A percentile compares a stretch with the other conserved stretches of the same genome.
Evolutionary conservation across 2,113 vertebrate species (phyloP).

Genomic region (Amblyopsis rosae): DNA sequence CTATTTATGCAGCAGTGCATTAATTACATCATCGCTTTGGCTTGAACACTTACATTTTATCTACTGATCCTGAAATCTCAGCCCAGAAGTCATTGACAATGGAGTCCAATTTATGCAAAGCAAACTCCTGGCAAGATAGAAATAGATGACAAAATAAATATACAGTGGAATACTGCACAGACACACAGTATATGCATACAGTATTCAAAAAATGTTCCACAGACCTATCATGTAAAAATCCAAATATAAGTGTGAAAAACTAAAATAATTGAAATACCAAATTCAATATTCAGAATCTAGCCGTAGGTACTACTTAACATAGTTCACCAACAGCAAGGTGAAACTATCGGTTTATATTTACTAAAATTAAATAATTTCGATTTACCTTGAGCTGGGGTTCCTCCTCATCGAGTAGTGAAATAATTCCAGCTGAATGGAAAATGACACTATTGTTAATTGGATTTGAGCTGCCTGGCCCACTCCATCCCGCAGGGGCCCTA

Average conservation of each 20-base stretch:
- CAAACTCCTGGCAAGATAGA: constrained; percentile 87
- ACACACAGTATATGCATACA: neutral
- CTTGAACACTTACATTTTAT: constrained; percentile 92
- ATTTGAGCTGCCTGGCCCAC: too few relatives aligned
- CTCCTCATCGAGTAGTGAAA: constrained; percentile 98
- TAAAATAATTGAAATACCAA: neutral
- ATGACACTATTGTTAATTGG: neutral
- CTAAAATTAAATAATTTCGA: neutral
- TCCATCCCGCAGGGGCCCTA: too few relatives aligned
- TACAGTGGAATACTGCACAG: neutral
- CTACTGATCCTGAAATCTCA: constrained; percentile 98
- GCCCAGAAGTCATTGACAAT: constrained; percentile 99
- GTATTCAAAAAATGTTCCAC: neutral
- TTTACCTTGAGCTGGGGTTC: constrained; percentile 97
- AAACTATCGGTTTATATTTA: neutral
- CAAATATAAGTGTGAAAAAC: neutral
- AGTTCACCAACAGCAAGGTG: neutral
- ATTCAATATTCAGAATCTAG: neutral
- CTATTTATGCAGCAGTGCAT: too few relatives aligned
- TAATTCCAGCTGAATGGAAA: constrained; percentile 89
- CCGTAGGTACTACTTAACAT: neutral
- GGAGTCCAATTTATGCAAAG: constrained; percentile 93
- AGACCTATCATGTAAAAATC: neutral
- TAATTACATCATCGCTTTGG: too few relatives aligned
- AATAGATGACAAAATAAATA: neutral